These are phyloP conservation scores for Xerus rutilus DNA, from an alignment of 2,797 vertebrate genomes.

Conservation along the genomic window DNA sequence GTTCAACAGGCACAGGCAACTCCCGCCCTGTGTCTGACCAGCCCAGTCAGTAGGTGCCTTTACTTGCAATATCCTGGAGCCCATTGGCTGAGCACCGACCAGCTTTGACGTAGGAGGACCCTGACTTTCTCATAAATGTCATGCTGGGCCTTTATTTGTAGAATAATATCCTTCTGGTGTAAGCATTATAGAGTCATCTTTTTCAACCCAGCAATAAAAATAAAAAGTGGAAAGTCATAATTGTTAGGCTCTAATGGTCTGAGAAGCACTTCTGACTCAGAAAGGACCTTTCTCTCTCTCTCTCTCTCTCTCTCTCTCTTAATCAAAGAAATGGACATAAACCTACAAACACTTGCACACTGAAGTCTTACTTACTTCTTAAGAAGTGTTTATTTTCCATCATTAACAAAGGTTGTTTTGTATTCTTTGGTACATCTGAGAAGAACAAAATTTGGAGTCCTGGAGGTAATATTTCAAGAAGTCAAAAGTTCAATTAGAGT, in stretches of 20 bases:
- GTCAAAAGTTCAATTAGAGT: not conserved
- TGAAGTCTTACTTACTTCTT: constrained; percentile 3
- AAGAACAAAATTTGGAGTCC: constrained; percentile 19
- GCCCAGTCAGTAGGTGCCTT: constrained; percentile 37
- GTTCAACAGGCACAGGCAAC: not conserved
- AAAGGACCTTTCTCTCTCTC: constrained; percentile 39
- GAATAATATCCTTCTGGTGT: constrained; percentile 76
- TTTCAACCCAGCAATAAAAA: constrained; percentile 75
- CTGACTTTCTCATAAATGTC: constrained; percentile 82
- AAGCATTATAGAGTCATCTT: constrained; percentile 65
- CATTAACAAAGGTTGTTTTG: constrained; percentile 8
- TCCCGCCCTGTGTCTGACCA: not conserved
- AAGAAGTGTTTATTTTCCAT: constrained; percentile 53
- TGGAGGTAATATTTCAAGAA: not conserved
- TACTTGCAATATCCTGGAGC: constrained; percentile 65
- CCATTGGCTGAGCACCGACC: constrained; percentile 79
- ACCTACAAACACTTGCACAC: constrained; percentile 20
- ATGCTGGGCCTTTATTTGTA: constrained; percentile 83
- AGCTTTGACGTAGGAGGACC: constrained; percentile 71
- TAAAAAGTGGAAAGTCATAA: constrained; percentile 75
- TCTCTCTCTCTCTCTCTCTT: constrained; percentile 11
- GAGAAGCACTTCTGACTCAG: constrained; percentile 69
- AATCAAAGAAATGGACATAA: constrained; percentile 60
- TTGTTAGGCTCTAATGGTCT: constrained; percentile 73
- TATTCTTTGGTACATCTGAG: not conserved